phyloP scores from a whole-genome alignment of 2,113 vertebrate genomes.

The Pteruthius melanotis region DNA sequence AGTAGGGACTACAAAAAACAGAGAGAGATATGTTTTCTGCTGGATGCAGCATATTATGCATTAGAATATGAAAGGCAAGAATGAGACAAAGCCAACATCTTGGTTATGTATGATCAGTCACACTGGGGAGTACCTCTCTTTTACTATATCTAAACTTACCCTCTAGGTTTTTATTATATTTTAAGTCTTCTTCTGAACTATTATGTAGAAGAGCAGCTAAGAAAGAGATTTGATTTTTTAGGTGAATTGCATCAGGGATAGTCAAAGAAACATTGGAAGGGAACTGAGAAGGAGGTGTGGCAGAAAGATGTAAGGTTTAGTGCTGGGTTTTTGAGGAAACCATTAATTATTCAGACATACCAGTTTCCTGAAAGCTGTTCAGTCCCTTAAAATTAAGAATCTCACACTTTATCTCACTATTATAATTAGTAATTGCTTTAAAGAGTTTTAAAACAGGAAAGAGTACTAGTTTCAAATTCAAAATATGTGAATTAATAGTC shows the following conservation, averaged over 20 bases:
- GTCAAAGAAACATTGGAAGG: not conserved
- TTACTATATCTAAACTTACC: not conserved
- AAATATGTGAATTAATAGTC: not conserved
- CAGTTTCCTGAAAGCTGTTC: not conserved
- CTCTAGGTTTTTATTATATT: not conserved
- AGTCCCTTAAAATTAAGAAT: not conserved
- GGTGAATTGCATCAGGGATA: not conserved
- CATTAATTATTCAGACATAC: not conserved
- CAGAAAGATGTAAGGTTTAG: not conserved
- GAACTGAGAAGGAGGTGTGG: not conserved
- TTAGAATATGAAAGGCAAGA: not conserved
- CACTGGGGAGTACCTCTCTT: not conserved
- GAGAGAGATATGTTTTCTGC: not conserved
- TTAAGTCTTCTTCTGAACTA: not conserved
- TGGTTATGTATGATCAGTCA: not conserved
- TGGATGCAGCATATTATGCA: not conserved
- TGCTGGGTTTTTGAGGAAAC: not conserved
- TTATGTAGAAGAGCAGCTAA: not conserved
- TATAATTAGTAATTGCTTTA: not conserved
- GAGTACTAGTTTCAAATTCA: not conserved
- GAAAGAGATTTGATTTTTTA: not conserved
- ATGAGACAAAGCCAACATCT: not conserved
- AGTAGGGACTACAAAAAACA: not conserved
- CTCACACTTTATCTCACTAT: not conserved
- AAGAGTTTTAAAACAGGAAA: not conserved